Evolutionary conservation across 2,888 invertebrate species (phyloP), one percentile per base, ranked within the genome.

Genomic region (Scrobipalpa costella): DNA sequence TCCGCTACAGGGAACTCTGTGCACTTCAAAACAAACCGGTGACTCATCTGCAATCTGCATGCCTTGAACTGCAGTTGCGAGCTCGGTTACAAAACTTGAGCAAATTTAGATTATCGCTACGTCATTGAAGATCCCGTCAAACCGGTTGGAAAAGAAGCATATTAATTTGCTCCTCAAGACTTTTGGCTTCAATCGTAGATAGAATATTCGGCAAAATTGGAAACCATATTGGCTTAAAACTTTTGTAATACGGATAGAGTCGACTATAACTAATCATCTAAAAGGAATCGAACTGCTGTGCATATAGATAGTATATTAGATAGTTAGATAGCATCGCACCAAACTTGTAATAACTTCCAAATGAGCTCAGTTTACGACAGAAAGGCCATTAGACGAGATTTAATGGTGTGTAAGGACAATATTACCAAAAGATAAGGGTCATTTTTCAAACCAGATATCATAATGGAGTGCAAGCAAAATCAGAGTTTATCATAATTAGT

Each of bases 1-100:
- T 80, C 78, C 82, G 76, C 67, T 78, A 74, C 68, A 64, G 71
- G 73, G 73, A 73, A 77, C 64, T 64, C 67, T 65, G 60, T 59
- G 57, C 61, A 13, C n/a, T 57, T 17, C 64, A 64, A 62, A 63
- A 67, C 66, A 59, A 65, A 67, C 65, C 33, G 11, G n/a, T 33
- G 55, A 55, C 33, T 55, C 55, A n/a, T n/a, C n/a, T n/a, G n/a
- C n/a, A n/a, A 55, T 9, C 13, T 34, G 7, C 55, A n/a, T n/a
- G 55, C 27, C 21, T 21, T 50, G 21, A 17, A 50, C 17, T 21
- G 21, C 9, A 7, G n/a, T n/a, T n/a, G n/a, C 21, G 9, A 50
- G 11, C 50, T 17, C 9, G 11, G 15, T 17, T 49, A 17, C 19
- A 17, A 15, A 49, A 49, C n/a, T 40, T 40, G 3, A 40, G 40